These are phyloP conservation scores for Drosophila pegasa DNA, from an alignment of 2,888 invertebrate genomes.

Conservation along the genomic window DNA sequence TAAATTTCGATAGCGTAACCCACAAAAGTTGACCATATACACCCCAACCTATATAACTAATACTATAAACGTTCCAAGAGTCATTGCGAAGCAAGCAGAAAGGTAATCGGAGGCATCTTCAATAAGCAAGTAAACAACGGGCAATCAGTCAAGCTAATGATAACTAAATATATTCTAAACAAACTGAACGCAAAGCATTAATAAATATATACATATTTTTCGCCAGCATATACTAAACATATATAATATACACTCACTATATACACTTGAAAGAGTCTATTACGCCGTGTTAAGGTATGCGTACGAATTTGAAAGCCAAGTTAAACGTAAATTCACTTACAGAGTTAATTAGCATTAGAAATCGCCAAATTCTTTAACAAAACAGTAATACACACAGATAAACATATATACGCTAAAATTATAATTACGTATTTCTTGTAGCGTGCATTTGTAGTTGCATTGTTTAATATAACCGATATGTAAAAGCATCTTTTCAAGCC, in stretches of 20 bases:
- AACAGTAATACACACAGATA: not conserved
- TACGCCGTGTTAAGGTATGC: slow-evolving; percentile 50
- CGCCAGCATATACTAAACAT: slow-evolving; percentile 60
- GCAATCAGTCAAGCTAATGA: slow-evolving; percentile 71
- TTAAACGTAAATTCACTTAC: slow-evolving; percentile 50
- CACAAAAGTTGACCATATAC: slow-evolving; percentile 39
- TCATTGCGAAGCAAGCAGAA: slow-evolving; percentile 18
- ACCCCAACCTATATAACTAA: slow-evolving; percentile 21
- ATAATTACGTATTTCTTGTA: slow-evolving; percentile 18
- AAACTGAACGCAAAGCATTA: slow-evolving; percentile 32
- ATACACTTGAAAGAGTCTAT: slow-evolving; percentile 44
- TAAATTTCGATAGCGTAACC: slow-evolving; percentile 23
- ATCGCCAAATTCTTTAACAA: slow-evolving; percentile 24
- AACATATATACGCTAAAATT: slow-evolving; percentile 4
- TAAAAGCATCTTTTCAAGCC: slow-evolving; percentile 4
- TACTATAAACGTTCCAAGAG: slow-evolving; percentile 37
- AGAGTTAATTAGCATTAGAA: slow-evolving; percentile 25
- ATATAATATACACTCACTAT: slow-evolving; percentile 35
- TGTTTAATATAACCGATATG: slow-evolving; percentile 16
- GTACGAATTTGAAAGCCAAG: slow-evolving; percentile 69
- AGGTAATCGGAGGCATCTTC: slow-evolving; percentile 25
- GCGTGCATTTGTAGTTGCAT: slow-evolving; percentile 32
- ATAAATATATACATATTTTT: slow-evolving; percentile 50
- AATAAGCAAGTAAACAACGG: slow-evolving; percentile 66
- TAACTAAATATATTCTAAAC: slow-evolving; percentile 62